Percentiles rank a stretch among this genome's conserved stretches.
phyloP scores from a whole-genome alignment of 2,888 invertebrate species.

The Lepetodrilus schrolli region DNA sequence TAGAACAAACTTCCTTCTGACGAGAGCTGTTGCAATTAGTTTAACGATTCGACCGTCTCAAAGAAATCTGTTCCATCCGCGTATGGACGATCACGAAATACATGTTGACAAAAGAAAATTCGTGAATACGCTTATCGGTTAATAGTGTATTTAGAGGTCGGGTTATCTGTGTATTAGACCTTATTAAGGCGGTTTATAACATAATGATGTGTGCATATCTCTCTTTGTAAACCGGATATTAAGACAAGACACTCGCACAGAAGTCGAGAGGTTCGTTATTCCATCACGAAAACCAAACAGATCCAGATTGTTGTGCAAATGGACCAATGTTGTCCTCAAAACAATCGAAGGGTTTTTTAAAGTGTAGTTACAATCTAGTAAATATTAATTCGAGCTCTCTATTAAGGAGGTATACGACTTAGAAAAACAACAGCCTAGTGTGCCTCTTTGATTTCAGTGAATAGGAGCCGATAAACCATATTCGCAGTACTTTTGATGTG shows the following conservation, averaged over 20 bases:
- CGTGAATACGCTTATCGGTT: slow-evolving; percentile 30
- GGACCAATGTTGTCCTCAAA: slow-evolving; percentile 17
- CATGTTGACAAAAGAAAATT: slow-evolving; percentile 27
- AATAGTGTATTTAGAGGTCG: slow-evolving; percentile 29
- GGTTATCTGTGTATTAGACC: slow-evolving; percentile 1
- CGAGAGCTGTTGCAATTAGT: background rate
- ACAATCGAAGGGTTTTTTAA: slow-evolving; percentile 18
- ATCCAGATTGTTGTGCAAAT: slow-evolving; percentile 17
- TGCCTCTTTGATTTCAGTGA: background rate
- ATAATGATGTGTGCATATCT: slow-evolving; percentile 20
- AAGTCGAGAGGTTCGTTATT: slow-evolving; percentile 9
- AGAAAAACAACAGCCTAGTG: background rate
- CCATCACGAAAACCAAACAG: slow-evolving; percentile 5
- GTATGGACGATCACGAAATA: slow-evolving; percentile 11
- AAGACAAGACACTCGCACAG: slow-evolving; percentile 8
- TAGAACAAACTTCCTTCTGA: slow-evolving; percentile 9
- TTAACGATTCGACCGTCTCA: slow-evolving; percentile 14
- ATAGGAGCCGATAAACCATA: background rate
- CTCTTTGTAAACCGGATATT: background rate
- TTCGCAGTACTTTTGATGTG: slow-evolving; percentile 10
- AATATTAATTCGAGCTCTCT: slow-evolving; percentile 17
- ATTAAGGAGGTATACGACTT: background rate
- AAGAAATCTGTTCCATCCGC: background rate
- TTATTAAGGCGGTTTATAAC: slow-evolving; percentile 26
- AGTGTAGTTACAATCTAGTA: slow-evolving; percentile 21